Evolutionary conservation across 2,888 invertebrate species (phyloP).

Genomic region (Gnatocerus cornutus): DNA sequence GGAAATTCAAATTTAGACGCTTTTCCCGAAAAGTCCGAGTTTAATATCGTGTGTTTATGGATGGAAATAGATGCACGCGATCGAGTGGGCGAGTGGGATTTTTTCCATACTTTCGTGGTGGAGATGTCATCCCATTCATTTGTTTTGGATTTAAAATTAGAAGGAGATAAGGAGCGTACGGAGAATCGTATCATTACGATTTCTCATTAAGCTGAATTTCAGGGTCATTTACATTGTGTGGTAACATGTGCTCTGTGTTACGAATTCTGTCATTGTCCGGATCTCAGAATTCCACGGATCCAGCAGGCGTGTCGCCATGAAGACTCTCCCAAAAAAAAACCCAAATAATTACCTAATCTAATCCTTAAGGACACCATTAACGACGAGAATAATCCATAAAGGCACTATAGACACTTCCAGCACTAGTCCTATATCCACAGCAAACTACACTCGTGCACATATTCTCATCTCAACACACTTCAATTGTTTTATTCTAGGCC

Average conservation of each 20-base stretch:
- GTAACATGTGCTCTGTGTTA: constrained; percentile 36
- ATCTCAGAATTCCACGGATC: constrained; percentile 18
- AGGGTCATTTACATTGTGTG: constrained; percentile 56
- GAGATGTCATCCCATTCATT: constrained; percentile 13
- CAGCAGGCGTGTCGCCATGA: constrained; percentile 28
- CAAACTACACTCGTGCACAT: constrained; percentile 20
- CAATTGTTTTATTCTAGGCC: constrained; percentile 27
- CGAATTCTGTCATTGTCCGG: constrained; percentile 32
- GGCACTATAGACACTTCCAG: constrained; percentile 17
- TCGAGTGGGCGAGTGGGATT: constrained; percentile 17
- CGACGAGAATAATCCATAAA: constrained; percentile 23
- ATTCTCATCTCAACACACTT: constrained; percentile 8
- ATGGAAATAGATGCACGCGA: constrained; percentile 35
- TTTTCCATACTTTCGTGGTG: background rate
- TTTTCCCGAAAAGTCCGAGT: constrained; percentile 27
- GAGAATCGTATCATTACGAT: constrained; percentile 55
- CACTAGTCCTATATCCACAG: constrained; percentile 54
- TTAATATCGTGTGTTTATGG: constrained; percentile 20
- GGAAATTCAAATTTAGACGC: constrained; percentile 40
- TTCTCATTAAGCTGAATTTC: constrained; percentile 55
- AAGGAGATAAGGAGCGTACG: constrained; percentile 34
- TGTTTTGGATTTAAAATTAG: constrained; percentile 30
- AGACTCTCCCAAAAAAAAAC: constrained; percentile 7
- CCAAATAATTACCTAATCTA: constrained; percentile 32
- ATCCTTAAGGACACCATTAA: constrained; percentile 36